phyloP scores from a whole-genome alignment of 35 echinoderm and acorn worm genomes.

The Acanthaster planci region DNA sequence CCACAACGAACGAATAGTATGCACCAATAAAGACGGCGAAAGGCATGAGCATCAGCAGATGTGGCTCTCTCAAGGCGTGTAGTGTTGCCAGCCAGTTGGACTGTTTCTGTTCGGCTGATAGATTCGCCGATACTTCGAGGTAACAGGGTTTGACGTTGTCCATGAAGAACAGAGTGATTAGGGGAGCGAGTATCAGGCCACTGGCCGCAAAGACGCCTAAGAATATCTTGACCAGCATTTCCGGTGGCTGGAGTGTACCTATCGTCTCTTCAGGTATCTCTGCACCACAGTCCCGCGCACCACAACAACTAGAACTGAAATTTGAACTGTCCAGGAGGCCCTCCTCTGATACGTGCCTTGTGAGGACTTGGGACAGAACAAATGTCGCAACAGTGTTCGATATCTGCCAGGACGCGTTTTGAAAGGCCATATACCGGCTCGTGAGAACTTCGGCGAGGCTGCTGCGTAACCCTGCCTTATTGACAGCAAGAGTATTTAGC shows the following conservation, averaged over 20 bases:
- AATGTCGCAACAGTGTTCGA: background rate
- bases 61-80: constrained; percentile 8
- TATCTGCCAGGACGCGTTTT: background rate
- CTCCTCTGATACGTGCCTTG: background rate
- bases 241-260: background rate
- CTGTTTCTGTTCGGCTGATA: background rate
- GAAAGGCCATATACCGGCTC: background rate
- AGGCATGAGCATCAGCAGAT: constrained; percentile 50
- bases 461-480: background rate
- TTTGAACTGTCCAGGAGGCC: background rate
- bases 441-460: background rate
- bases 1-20: constrained; percentile 56
- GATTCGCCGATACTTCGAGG: background rate
- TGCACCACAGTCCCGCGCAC: background rate
- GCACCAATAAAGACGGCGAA: constrained; percentile 57
- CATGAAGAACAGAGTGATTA: constrained; percentile 48
- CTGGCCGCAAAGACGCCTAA: constrained; percentile 36
- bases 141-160: constrained; percentile 6
- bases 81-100: constrained; percentile 32
- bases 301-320: background rate
- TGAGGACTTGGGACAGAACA: background rate
- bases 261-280: background rate
- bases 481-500: background rate
- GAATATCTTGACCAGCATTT: background rate
- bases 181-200: constrained; percentile 36